Base-by-base conservation (phyloP, 2,797 vertebrate genomes). In the Centropyge bicolor region DNA sequence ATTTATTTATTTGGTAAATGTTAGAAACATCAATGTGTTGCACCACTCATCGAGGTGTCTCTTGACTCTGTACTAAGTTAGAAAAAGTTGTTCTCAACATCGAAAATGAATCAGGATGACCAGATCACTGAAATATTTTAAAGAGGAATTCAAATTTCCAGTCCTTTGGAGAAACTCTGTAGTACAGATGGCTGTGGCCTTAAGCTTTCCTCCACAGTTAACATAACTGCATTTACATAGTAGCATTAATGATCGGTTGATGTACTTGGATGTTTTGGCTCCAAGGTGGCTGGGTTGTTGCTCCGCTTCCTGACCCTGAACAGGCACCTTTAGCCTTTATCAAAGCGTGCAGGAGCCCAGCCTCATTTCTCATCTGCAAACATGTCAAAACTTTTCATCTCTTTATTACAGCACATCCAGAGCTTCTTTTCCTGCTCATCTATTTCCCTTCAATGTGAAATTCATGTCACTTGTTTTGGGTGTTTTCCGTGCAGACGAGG, bases 1-100 rank as follows among this genome's bases (percentile, higher is more conserved):
- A n/a, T 76, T 81, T 62, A 59, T 82, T 82, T 75, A 22, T 67
- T 68, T 48, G 14, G 60, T 60, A 88, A 88, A 76, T 31, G 31
- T 31, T 20, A 70, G 78, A 68, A 41, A 36, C 11, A n/a, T 8
- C 22, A 40, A 0, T 35, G 11, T 55, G 16, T 17, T 60, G 22
- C 24, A 20, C 1, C 2, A 31, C 62, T 67, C 51, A n/a, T 52
- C 52, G 59, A 62, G n/a, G 36, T 56, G 67, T 62, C n/a, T 62
- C 20, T 60, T 51, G 55, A 64, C 48, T 57, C 16, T 48, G 19
- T 20, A 17, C 5, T 8, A 0, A 40, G 43, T 40, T 68, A 4
- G 10, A 36, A n/a, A 67, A 69, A 51, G 12, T 22, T 31, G 16
- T 49, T 61, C 9, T 36, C 61, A 22, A 40, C 16, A 4, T 2